Percentiles rank a stretch among this genome's conserved stretches.
phyloP scores from a whole-genome alignment of 2,797 vertebrate genomes.

The Hybognathus amarus region DNA sequence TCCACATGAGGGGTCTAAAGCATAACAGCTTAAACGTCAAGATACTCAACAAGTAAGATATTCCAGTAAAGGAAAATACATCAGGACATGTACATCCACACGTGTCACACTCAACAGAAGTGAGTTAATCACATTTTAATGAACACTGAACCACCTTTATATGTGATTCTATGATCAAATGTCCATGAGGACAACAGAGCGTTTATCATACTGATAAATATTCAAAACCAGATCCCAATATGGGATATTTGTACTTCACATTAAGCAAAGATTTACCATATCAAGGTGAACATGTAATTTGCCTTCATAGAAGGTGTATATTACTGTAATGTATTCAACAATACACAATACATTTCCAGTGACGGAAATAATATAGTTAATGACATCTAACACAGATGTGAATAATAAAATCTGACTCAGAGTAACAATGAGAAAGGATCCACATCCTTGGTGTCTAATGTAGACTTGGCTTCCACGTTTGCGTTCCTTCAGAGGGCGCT shows the following conservation, averaged over 20 bases:
- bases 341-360: neutral
- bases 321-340: neutral
- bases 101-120: neutral
- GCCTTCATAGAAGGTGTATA: constrained; percentile 9
- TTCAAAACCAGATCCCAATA: neutral
- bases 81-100: neutral
- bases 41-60: neutral
- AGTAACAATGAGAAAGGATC: too few species aligned
- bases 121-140: neutral
- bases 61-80: neutral
- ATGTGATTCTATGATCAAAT: neutral
- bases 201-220: constrained; percentile 10
- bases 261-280: neutral
- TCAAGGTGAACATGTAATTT: neutral
- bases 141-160: neutral
- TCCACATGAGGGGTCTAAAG: neutral
- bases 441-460: neutral
- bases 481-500: neutral
- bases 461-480: neutral
- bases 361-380: neutral
- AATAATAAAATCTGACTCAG: neutral
- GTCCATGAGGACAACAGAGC: constrained; percentile 6
- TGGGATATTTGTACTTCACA: neutral
- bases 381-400: constrained; percentile 3
- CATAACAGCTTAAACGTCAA: neutral